Percentiles rank a stretch among this genome's conserved stretches.
Evolutionary conservation across 2,888 invertebrate genomes (phyloP).

Genomic region (Acrocera orbiculus): DNA sequence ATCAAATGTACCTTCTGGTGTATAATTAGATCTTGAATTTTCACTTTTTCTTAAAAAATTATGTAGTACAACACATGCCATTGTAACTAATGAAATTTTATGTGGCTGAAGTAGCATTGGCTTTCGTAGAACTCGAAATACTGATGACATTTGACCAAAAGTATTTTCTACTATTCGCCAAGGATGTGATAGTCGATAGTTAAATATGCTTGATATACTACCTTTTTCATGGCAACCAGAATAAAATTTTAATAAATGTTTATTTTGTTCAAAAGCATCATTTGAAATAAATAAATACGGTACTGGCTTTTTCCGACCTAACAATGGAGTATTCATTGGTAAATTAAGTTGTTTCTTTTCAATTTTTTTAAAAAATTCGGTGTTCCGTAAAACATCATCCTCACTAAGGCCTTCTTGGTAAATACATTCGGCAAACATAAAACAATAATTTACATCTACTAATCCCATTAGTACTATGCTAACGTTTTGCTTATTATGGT

Average conservation of each 20-base stretch:
- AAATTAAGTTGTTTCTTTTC: not conserved
- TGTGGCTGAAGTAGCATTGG: not conserved
- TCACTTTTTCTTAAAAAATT: not conserved
- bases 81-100: not conserved
- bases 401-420: not conserved
- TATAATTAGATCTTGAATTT: not conserved
- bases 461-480: too few species aligned
- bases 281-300: not conserved
- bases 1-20: not conserved
- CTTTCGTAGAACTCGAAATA: not conserved
- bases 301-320: not conserved
- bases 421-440: not conserved
- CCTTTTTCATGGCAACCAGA: not conserved
- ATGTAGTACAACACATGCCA: not conserved
- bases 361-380: not conserved
- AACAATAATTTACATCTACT: not conserved
- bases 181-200: not conserved
- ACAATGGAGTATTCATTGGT: not conserved
- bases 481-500: too few species aligned
- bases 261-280: not conserved
- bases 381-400: not conserved
- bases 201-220: not conserved
- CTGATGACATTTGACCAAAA: not conserved
- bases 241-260: not conserved
- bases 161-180: not conserved